Evolutionary conservation across 2,113 vertebrate genomes (phyloP).

Genomic region (Strigops habroptila): DNA sequence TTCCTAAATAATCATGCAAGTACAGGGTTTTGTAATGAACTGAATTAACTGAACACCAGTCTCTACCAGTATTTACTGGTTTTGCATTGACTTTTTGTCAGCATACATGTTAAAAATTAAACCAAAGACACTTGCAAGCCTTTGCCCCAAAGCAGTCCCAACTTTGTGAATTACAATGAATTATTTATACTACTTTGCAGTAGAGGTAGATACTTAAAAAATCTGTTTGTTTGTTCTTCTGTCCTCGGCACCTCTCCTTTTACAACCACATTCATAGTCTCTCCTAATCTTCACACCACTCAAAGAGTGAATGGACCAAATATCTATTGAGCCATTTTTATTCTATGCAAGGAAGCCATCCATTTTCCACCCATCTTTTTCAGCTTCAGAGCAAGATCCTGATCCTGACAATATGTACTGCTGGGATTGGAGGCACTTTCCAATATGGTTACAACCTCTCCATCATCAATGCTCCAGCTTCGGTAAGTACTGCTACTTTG

Average conservation of each 20-base stretch:
- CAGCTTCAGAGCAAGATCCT: constrained; percentile 75
- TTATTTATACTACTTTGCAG: neutral
- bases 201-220: neutral
- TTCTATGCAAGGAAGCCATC: neutral
- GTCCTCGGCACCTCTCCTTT: neutral
- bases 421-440: constrained; percentile 89
- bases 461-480: constrained; percentile 87
- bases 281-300: neutral
- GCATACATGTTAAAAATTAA: neutral
- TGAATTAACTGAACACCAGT: neutral
- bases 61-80: neutral
- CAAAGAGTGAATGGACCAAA: neutral
- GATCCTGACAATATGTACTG: constrained; percentile 82
- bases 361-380: neutral
- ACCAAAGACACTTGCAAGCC: neutral
- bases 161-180: neutral
- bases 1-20: neutral
- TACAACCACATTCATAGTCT: neutral
- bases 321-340: neutral
- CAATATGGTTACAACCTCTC: constrained; percentile 92
- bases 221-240: too few relatives aligned
- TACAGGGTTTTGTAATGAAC: neutral
- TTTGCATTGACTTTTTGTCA: neutral
- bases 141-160: neutral
- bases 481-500: constrained; percentile 63